Percentiles rank a stretch among this genome's conserved stretches.
phyloP scores from a whole-genome alignment of 2,888 invertebrate genomes.

The Endotricha flammealis region DNA sequence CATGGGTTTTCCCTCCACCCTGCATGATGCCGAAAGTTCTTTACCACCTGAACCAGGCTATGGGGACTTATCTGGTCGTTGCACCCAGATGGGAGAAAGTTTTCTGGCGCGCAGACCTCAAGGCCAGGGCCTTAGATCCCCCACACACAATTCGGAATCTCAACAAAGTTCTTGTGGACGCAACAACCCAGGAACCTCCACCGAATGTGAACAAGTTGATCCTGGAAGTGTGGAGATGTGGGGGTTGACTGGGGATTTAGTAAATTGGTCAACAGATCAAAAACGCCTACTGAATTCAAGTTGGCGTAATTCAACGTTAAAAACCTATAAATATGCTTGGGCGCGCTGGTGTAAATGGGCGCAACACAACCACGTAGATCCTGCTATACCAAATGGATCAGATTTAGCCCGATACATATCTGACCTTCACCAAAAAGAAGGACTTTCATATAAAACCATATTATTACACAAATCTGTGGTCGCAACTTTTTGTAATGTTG shows the following conservation, averaged over 20 bases:
- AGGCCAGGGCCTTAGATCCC: background rate
- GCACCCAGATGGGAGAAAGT: background rate
- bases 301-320: conserved; percentile 10
- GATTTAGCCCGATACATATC: background rate
- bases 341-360: conserved; percentile 13
- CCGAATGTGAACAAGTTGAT: conserved; percentile 15
- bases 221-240: conserved; percentile 25
- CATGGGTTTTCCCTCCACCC: conserved; percentile 2
- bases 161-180: conserved; percentile 3
- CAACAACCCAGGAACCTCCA: conserved; percentile 15
- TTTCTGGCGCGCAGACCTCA: background rate
- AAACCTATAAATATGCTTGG: conserved; percentile 11
- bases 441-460: conserved; percentile 11
- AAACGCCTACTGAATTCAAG: conserved; percentile 4
- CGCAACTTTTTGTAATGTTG: conserved; percentile 4
- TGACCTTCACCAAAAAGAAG: conserved; percentile 1
- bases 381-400: conserved; percentile 3
- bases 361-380: conserved; percentile 2
- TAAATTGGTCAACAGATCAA: conserved; percentile 9
- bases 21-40: conserved; percentile 4
- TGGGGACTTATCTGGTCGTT: background rate
- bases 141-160: conserved; percentile 1
- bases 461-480: conserved; percentile 8
- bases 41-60: background rate
- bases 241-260: conserved; percentile 18